These are phyloP conservation scores for Bryconaethiops microstoma DNA, from an alignment of 2,797 vertebrate species.

Conservation along the genomic window DNA sequence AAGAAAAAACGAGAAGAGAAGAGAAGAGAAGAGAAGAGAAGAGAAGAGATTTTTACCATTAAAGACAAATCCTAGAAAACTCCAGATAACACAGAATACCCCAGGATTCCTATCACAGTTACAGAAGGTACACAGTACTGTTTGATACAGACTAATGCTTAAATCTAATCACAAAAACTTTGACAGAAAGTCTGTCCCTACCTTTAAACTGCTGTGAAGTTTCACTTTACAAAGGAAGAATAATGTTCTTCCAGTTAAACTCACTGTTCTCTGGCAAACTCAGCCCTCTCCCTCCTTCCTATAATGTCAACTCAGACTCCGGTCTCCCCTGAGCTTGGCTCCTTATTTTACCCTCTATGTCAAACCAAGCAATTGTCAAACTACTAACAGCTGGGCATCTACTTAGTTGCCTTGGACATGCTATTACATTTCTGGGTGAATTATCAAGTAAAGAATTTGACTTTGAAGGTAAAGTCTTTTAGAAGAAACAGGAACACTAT, in stretches of 20 bases:
- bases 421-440: neutral
- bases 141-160: slow-evolving; percentile 36
- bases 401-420: neutral
- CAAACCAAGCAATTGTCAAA: neutral
- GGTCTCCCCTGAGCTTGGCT: too few relatives aligned
- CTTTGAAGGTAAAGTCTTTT: neutral
- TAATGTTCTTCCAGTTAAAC: too few relatives aligned
- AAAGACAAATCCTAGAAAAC: slow-evolving; percentile 32
- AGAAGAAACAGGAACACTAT: slow-evolving; percentile 11
- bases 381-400: neutral
- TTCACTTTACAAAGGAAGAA: neutral
- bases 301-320: neutral
- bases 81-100: slow-evolving; percentile 30
- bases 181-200: neutral
- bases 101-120: slow-evolving; percentile 38
- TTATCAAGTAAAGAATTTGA: slow-evolving; percentile 4
- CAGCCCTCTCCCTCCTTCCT: neutral
- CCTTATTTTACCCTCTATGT: neutral
- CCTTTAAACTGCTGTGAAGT: neutral
- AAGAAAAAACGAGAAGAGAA: slow-evolving; percentile 24
- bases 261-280: neutral
- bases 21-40: slow-evolving; percentile 16
- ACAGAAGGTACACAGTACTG: slow-evolving; percentile 31
- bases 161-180: slow-evolving; percentile 19
- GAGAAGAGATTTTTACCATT: slow-evolving; percentile 21